Conservation (phyloP, 1,140 invertebrate species). For the Mylabris phalerata region DNA sequence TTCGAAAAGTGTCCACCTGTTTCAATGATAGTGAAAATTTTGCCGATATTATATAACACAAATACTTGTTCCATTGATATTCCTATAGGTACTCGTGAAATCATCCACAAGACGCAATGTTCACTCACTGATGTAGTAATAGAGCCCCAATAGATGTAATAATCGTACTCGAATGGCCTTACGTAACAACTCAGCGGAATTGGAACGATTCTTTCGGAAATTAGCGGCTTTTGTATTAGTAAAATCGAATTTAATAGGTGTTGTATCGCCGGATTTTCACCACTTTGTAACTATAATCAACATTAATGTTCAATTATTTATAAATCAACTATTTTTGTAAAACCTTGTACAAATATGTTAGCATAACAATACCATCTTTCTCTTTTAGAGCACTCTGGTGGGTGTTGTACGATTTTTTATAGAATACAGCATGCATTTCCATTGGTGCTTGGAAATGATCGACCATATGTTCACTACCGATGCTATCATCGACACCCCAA, state of each 20-base stretch:
- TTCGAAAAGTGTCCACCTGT: conserved; percentile 34
- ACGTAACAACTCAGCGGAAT: conserved; percentile 47
- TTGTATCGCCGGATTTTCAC: conserved; percentile 44
- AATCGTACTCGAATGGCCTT: conserved; percentile 50
- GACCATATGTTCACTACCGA: conserved; percentile 73
- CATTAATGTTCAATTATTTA: not conserved
- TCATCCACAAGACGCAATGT: conserved; percentile 40
- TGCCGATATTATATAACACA: too few relatives aligned
- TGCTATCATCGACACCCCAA: conserved; percentile 63
- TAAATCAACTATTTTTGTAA: too few relatives aligned
- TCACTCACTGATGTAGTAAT: conserved; percentile 31
- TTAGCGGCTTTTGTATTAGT: conserved; percentile 45
- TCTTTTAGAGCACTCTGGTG: conserved; percentile 50
- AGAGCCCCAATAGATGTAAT: conserved; percentile 66
- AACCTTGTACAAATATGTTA: conserved; percentile 55
- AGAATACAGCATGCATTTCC: conserved; percentile 53
- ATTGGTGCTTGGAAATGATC: conserved; percentile 54
- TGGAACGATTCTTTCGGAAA: conserved; percentile 45
- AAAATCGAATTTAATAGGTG: conserved; percentile 46
- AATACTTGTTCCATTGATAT: conserved; percentile 38
- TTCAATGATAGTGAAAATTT: not conserved
- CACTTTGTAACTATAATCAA: conserved; percentile 45
- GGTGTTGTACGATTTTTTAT: conserved; percentile 48
- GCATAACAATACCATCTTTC: conserved; percentile 49
- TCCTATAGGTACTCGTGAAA: conserved; percentile 34